phyloP scores from a whole-genome alignment of 2,888 invertebrate species.

The Euzophera pinguis region DNA sequence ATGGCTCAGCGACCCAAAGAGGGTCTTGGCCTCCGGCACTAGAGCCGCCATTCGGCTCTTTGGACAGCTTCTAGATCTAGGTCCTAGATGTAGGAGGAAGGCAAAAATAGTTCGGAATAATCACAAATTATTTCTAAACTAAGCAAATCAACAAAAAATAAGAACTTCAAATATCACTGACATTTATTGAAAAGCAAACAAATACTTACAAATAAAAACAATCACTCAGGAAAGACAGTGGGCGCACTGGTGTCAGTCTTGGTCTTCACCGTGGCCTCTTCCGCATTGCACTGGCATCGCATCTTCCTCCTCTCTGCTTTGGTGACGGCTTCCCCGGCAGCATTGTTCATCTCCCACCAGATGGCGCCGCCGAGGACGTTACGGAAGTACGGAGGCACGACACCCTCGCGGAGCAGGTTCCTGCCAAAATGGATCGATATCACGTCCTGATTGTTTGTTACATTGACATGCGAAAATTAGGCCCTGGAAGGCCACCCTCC shows the following conservation, averaged over 20 bases:
- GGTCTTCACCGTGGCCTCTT: slow-evolving; percentile 21
- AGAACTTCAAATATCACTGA: not conserved
- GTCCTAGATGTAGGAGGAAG: too few species aligned
- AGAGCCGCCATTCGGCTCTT: too few species aligned
- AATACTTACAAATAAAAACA: not conserved
- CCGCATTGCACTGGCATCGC: slow-evolving; percentile 47
- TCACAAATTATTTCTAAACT: too few species aligned
- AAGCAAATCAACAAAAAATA: too few species aligned
- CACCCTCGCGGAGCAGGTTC: slow-evolving; percentile 53
- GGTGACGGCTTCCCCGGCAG: slow-evolving; percentile 45
- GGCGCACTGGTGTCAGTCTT: slow-evolving; percentile 4
- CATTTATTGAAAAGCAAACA: not conserved
- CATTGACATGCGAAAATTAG: too few species aligned
- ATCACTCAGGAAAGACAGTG: not conserved
- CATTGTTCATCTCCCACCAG: slow-evolving; percentile 63
- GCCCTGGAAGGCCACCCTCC: too few species aligned
- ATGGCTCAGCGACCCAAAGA: too few species aligned
- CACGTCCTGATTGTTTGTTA: too few species aligned
- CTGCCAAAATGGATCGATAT: slow-evolving; percentile 21
- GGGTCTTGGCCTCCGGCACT: too few species aligned
- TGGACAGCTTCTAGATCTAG: too few species aligned
- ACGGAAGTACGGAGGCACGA: slow-evolving; percentile 65
- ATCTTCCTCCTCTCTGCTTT: slow-evolving; percentile 44
- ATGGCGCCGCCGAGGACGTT: slow-evolving; percentile 67
- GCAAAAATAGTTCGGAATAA: too few species aligned